Conservation (phyloP, 2,888 invertebrate species). For the Griposia aprilina region DNA sequence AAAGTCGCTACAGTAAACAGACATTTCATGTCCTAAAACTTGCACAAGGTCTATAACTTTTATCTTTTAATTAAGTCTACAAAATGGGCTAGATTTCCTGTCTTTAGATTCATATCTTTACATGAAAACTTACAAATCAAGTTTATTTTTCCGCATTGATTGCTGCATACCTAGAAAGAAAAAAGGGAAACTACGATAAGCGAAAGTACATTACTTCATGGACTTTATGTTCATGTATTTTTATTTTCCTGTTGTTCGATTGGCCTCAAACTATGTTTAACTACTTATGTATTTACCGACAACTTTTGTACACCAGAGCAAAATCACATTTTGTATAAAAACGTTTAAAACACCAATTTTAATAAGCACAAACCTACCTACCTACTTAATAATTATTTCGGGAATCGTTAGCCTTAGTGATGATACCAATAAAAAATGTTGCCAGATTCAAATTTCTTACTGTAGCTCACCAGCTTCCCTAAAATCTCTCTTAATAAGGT, state of each 20-base stretch:
- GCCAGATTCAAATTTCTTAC: background rate
- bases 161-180: slow-evolving; percentile 38
- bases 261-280: slow-evolving; percentile 19
- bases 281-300: background rate
- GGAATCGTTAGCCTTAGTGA: too few relatives aligned
- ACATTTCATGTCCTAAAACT: background rate
- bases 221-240: slow-evolving; percentile 19
- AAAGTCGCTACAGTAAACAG: background rate
- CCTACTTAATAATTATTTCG: background rate
- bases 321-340: too few relatives aligned
- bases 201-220: slow-evolving; percentile 48
- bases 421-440: background rate
- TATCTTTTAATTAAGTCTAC: slow-evolving; percentile 57
- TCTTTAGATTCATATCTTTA: slow-evolving; percentile 54
- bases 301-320: background rate
- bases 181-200: slow-evolving; percentile 11
- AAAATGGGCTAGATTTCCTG: slow-evolving; percentile 41
- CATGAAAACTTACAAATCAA: slow-evolving; percentile 36
- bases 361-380: background rate
- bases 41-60: slow-evolving; percentile 30
- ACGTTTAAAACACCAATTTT: background rate
- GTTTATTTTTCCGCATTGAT: slow-evolving; percentile 55
- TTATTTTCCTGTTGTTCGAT: slow-evolving; percentile 8
- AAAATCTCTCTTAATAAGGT: background rate
- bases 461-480: background rate